Percentiles rank a stretch among this genome's conserved stretches.
phyloP scores from a whole-genome alignment of 2,113 vertebrate species.

The Mirza zaza region DNA sequence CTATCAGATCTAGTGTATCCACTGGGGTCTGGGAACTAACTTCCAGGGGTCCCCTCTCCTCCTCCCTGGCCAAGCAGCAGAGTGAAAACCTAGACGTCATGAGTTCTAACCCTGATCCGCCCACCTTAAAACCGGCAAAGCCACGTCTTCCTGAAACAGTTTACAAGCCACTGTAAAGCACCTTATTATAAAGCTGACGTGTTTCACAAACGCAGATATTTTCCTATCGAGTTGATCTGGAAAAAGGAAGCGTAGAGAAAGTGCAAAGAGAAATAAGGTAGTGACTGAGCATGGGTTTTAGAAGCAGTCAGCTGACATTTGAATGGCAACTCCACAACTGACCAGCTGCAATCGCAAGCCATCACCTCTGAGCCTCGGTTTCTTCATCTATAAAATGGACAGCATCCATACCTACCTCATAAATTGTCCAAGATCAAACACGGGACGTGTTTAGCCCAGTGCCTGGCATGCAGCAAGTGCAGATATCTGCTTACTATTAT shows the following conservation, averaged over 20 bases:
- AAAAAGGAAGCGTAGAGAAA: neutral
- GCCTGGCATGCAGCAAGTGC: accelerated
- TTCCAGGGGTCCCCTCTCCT: no score
- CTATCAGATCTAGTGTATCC: neutral
- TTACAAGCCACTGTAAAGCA: neutral
- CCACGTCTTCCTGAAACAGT: neutral
- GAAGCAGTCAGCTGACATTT: neutral
- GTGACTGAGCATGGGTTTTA: accelerated
- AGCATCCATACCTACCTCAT: neutral
- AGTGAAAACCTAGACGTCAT: neutral
- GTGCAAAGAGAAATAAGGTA: neutral
- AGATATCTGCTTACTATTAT: neutral
- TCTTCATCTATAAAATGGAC: neutral
- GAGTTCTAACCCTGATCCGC: neutral
- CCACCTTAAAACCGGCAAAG: neutral
- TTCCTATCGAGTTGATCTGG: neutral
- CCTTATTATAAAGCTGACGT: neutral
- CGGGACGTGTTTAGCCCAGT: accelerated
- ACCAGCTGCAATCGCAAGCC: neutral
- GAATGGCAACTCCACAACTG: neutral
- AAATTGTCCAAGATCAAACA: neutral
- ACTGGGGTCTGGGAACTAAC: neutral
- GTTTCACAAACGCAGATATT: neutral
- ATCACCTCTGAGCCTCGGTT: neutral
- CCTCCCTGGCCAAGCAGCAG: neutral